Conservation (phyloP, 2,888 invertebrate species). For the Thera britannica region DNA sequence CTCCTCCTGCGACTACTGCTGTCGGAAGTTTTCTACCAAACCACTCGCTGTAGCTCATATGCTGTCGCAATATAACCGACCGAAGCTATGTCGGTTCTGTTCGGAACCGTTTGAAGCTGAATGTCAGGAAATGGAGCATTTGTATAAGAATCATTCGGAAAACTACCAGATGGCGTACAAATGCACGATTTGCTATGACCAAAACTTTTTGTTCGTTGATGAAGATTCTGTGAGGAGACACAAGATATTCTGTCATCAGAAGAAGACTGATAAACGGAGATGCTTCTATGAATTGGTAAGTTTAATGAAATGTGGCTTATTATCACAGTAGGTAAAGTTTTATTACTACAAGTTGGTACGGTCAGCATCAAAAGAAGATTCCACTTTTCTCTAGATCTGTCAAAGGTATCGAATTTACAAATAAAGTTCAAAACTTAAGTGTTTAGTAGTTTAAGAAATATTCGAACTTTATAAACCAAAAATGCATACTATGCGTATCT, state of each 20-base stretch:
- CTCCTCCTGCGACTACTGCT: constrained; percentile 45
- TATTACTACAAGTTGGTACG: no score
- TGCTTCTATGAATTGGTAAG: constrained; percentile 31
- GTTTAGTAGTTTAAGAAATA: no score
- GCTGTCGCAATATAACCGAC: neutral
- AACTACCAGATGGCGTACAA: constrained; percentile 46
- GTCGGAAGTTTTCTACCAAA: constrained; percentile 42
- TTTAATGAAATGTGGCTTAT: neutral
- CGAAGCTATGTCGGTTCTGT: constrained; percentile 49
- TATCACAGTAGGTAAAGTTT: neutral
- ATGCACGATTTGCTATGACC: constrained; percentile 49
- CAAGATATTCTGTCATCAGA: constrained; percentile 26
- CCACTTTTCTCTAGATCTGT: no score
- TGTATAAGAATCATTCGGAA: constrained; percentile 50
- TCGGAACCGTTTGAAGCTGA: neutral
- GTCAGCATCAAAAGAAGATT: no score
- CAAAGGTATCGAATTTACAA: no score
- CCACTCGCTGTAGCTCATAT: constrained; percentile 36
- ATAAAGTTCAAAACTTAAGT: no score
- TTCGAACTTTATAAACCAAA: no score
- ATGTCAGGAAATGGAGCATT: constrained; percentile 55
- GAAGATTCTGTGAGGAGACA: constrained; percentile 31
- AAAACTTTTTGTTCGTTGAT: constrained; percentile 35
- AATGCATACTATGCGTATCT: no score
- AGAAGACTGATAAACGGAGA: constrained; percentile 29